Conservation (phyloP, 2,888 invertebrate species). For the Macrophya alboannulata region DNA sequence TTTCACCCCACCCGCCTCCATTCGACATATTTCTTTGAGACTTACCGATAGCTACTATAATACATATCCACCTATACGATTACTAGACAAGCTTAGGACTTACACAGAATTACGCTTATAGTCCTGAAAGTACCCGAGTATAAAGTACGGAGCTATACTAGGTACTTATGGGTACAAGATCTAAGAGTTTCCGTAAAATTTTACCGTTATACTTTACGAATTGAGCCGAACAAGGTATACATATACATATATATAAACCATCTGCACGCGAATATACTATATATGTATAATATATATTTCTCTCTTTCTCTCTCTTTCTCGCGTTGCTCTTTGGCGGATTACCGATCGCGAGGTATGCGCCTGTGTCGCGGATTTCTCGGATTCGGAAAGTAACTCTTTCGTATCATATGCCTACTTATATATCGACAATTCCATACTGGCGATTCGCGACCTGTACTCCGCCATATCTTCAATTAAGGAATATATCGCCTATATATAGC, state of each 20-base stretch:
- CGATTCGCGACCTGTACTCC: no score
- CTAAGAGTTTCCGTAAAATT: neutral
- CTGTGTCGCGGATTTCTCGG: neutral
- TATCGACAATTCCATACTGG: no score
- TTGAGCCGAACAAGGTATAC: conserved; percentile 29
- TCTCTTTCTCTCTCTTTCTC: neutral
- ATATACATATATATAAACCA: no score
- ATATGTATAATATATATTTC: neutral
- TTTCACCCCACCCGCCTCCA: no score
- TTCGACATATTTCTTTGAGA: neutral
- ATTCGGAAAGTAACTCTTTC: no score
- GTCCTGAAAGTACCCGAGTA: no score
- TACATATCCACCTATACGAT: no score
- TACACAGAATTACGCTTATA: neutral
- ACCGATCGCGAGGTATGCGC: neutral
- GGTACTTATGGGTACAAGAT: neutral
- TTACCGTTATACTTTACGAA: conserved; percentile 39
- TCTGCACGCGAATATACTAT: neutral
- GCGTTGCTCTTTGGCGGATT: neutral
- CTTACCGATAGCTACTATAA: neutral
- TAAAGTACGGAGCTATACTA: neutral
- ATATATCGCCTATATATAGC: no score
- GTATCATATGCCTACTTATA: no score
- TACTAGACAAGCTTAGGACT: neutral
- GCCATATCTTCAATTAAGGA: no score